These are phyloP conservation scores for Clangula hyemalis DNA, from an alignment of 2,797 vertebrate species.

Conservation along the genomic window DNA sequence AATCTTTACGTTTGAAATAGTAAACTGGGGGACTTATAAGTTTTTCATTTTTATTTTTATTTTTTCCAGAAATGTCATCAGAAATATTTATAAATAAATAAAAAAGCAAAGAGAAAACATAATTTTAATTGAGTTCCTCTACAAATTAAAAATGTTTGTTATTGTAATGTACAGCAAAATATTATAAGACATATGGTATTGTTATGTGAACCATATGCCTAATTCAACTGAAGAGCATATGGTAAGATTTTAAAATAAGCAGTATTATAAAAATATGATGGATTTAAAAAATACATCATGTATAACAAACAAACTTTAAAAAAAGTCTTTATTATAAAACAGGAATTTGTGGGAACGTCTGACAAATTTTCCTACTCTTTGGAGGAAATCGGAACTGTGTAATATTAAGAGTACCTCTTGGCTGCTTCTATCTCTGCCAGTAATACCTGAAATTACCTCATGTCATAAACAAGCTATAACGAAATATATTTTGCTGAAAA, in stretches of 20 bases:
- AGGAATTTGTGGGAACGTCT: neutral
- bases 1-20: neutral
- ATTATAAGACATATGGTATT: constrained; percentile 64
- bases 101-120: constrained; percentile 40
- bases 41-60: neutral
- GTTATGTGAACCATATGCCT: constrained; percentile 66
- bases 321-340: neutral
- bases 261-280: constrained; percentile 43
- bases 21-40: neutral
- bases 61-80: neutral
- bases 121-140: constrained; percentile 45
- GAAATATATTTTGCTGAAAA: neutral
- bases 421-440: neutral
- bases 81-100: constrained; percentile 49
- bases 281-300: constrained; percentile 31
- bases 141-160: constrained; percentile 53
- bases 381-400: neutral
- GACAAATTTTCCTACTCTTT: neutral
- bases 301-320: neutral
- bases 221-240: constrained; percentile 48
- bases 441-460: neutral
- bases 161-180: constrained; percentile 52
- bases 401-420: neutral
- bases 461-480: neutral
- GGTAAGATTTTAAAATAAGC: constrained; percentile 64